Evolutionary conservation across 2,797 vertebrate species (phyloP).

Genomic region (Chrysocyon brachyurus): DNA sequence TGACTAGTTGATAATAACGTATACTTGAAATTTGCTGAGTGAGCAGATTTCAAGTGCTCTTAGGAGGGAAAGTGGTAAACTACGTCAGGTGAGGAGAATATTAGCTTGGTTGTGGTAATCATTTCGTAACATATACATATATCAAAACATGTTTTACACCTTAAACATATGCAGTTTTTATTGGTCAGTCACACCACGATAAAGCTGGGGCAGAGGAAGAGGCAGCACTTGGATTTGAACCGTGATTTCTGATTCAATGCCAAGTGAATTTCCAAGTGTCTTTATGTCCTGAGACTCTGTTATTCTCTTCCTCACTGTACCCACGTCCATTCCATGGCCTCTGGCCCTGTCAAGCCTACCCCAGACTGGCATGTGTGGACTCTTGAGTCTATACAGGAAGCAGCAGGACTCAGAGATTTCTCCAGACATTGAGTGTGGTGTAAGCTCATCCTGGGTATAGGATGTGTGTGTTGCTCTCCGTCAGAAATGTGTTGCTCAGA

Average conservation of each 20-base stretch:
- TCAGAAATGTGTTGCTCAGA: not conserved
- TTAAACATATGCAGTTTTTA: not conserved
- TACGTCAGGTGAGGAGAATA: not conserved
- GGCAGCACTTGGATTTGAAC: not conserved
- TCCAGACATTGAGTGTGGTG: not conserved
- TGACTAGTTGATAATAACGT: not conserved
- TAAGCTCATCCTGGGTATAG: too few relatives aligned
- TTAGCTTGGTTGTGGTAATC: not conserved
- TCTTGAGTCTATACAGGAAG: not conserved
- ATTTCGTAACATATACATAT: not conserved
- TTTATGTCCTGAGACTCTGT: not conserved
- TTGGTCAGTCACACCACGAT: not conserved
- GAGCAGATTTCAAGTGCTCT: not conserved
- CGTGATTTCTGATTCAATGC: not conserved
- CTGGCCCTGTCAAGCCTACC: not conserved
- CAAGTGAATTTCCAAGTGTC: not conserved
- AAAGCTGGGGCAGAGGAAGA: not conserved
- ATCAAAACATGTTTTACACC: not conserved
- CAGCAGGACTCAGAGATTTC: not conserved
- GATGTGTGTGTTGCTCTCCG: not conserved
- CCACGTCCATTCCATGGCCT: not conserved
- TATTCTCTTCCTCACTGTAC: not conserved
- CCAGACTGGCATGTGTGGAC: not conserved
- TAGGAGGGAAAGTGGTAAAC: not conserved
- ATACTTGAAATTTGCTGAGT: not conserved